These are phyloP conservation scores for Antrozous pallidus DNA, from an alignment of 2,797 vertebrate species.

Conservation along the genomic window DNA sequence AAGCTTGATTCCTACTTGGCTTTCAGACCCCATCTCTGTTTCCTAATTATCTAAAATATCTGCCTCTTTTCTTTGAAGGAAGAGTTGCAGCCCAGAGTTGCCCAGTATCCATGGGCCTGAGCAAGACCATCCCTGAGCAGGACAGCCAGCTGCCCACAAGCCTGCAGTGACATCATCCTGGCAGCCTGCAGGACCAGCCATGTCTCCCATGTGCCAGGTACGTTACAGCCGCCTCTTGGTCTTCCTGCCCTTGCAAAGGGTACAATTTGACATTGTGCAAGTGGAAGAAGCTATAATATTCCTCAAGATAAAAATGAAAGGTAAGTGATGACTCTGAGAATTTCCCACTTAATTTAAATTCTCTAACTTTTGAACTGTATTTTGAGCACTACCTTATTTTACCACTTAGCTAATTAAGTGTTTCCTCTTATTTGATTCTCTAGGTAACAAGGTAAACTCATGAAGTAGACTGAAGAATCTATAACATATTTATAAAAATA, in stretches of 20 bases:
- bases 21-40: background rate
- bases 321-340: background rate
- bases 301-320: background rate
- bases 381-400: background rate
- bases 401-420: background rate
- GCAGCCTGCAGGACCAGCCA: background rate
- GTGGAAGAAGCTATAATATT: background rate
- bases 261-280: background rate
- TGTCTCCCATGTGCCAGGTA: background rate
- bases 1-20: background rate
- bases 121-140: background rate
- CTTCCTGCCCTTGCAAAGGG: background rate
- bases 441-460: background rate
- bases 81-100: background rate
- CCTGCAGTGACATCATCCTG: background rate
- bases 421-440: background rate
- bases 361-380: background rate
- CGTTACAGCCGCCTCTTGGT: background rate
- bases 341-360: background rate
- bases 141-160: background rate
- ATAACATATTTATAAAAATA: background rate
- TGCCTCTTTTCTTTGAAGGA: background rate
- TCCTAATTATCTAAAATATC: background rate
- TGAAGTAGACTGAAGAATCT: background rate
- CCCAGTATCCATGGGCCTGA: background rate